Conservation (phyloP, 2,113 vertebrate genomes). For the Actinemys pallida region DNA sequence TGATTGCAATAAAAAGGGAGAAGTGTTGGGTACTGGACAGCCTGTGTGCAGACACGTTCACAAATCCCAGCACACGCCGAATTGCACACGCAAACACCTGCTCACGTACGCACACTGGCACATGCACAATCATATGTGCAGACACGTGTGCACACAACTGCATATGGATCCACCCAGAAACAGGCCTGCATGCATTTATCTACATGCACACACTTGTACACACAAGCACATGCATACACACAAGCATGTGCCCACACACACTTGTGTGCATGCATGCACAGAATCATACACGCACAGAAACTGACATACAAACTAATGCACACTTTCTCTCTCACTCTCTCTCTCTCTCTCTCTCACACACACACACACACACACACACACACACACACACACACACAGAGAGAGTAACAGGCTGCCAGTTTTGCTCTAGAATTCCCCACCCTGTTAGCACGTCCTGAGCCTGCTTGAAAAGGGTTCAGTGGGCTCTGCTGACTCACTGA, state of each 20-base stretch:
- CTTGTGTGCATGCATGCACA: too few relatives aligned
- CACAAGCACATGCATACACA: too few relatives aligned
- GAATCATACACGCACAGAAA: too few relatives aligned
- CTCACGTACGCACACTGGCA: too few relatives aligned
- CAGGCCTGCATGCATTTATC: neutral
- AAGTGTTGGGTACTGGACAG: neutral
- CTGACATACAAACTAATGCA: neutral
- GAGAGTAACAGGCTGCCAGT: neutral
- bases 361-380: neutral
- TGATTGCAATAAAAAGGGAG: slow-evolving; percentile 34
- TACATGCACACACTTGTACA: neutral
- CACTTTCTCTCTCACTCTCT: too few relatives aligned
- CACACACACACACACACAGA: neutral
- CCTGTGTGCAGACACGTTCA: neutral
- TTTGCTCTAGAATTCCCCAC: neutral
- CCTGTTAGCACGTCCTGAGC: neutral
- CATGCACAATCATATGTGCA: neutral
- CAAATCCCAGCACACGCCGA: neutral
- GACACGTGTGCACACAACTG: neutral
- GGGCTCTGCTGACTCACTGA: neutral
- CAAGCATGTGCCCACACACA: neutral
- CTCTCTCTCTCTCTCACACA: neutral
- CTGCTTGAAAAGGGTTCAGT: neutral
- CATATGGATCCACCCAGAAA: accelerated
- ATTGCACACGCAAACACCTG: neutral